Base-by-base conservation (phyloP, 2,888 invertebrate species). In the Epinotia nisella region DNA sequence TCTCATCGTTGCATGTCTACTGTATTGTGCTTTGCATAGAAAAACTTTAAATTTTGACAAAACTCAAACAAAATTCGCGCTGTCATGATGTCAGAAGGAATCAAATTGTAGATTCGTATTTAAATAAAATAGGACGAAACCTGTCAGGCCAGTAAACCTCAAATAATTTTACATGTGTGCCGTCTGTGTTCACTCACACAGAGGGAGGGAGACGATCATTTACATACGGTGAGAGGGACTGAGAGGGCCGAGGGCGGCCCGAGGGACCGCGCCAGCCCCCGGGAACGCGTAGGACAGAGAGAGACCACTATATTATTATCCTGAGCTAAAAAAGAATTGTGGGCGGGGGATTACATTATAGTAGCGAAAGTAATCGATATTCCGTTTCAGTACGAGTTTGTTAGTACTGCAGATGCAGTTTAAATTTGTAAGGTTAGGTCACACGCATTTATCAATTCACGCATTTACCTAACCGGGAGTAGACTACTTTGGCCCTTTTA, bases 281-380 rank as follows among this genome's bases (percentile, higher is more conserved):
- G 81, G 83, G 84, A 80, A 76, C 80, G 81, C 84, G 80, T 82
- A 85, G 78, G 86, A 76, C 77, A 82, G 89, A 93, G 85, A 87
- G 90, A 89, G 93, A 92, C 89, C 85, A 92, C 90, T 89, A 89
- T 92, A 92, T 86, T 88, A 87, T 88, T 87, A 89, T 91, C 90
- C 87, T 85, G 85, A 83, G 86, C 88, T 89, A 90, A 92, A 93
- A 93, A 93, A 92, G 90, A 90, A 92, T 92, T 91, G 93, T 94
- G 94, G 94, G 94, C 94, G 94, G 94, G 90, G 94, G 94, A 93
- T 94, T 94, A 94, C 92, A 94, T 94, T 94, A 94, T 92, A 93
- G 94, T 93, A 94, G 94, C 93, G 94, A 94, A 94, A 94, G 94
- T 94, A 94, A 94, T 94, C 94, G 94, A 94, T 94, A 94, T 94